Evolutionary conservation across 2,797 vertebrate species (phyloP).

Genomic region (Clarias fuscus): DNA sequence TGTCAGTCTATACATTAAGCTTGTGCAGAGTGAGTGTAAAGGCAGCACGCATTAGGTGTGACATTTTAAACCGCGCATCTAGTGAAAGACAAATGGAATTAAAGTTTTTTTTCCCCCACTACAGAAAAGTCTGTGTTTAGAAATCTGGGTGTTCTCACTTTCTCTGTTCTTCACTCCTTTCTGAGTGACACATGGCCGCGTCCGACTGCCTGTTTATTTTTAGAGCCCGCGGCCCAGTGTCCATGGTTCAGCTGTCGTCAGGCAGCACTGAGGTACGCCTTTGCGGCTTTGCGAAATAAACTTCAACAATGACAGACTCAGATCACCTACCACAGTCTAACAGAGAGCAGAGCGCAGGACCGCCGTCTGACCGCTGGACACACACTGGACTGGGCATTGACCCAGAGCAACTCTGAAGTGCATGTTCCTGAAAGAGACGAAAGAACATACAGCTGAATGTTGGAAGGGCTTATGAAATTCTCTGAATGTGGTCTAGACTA

Average conservation of each 20-base stretch:
- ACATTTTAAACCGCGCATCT: conserved; percentile 7
- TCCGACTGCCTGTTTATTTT: conserved; percentile 67
- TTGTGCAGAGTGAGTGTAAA: not conserved
- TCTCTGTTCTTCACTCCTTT: conserved; percentile 41
- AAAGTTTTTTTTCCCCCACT: conserved; percentile 18
- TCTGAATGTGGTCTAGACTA: conserved; percentile 15
- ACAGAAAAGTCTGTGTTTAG: conserved; percentile 49
- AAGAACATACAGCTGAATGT: conserved; percentile 17
- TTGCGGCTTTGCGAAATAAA: conserved; percentile 59
- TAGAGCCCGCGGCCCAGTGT: conserved; percentile 59
- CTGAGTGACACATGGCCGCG: conserved; percentile 53
- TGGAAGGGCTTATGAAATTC: not conserved
- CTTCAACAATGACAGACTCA: conserved; percentile 53
- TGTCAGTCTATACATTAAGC: conserved; percentile 21
- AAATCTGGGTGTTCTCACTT: conserved; percentile 49
- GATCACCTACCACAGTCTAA: conserved; percentile 59
- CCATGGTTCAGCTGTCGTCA: conserved; percentile 61
- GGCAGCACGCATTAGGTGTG: conserved; percentile 27
- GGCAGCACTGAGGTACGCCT: conserved; percentile 57
- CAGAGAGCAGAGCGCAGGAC: conserved; percentile 32
- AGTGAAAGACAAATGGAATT: conserved; percentile 22
- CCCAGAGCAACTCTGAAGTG: conserved; percentile 6
- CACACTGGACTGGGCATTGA: conserved; percentile 28
- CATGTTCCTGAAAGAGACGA: not conserved
- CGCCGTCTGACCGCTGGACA: conserved; percentile 33